These are phyloP conservation scores for Galbula dea DNA, from an alignment of 2,113 vertebrate genomes.

Conservation along the genomic window DNA sequence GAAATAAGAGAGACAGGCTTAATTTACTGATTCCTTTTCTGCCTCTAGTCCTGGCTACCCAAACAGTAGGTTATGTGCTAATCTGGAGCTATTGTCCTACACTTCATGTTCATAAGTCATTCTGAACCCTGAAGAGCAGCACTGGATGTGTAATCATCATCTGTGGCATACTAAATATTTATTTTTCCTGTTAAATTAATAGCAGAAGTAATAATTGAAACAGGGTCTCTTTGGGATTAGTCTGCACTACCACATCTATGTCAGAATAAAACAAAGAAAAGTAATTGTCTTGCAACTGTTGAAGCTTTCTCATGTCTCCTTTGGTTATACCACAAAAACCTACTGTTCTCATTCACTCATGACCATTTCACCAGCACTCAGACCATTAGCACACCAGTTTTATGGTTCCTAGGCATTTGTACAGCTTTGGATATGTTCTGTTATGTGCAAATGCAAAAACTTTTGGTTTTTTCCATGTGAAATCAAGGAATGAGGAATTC, in stretches of 20 bases:
- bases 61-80: not conserved
- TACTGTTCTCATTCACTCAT: not conserved
- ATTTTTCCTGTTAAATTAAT: not conserved
- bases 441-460: not conserved
- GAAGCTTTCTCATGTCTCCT: not conserved
- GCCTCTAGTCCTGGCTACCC: not conserved
- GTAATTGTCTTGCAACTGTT: not conserved
- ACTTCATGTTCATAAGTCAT: not conserved
- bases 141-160: not conserved
- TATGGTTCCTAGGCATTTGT: not conserved
- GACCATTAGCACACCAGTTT: not conserved
- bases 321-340: not conserved
- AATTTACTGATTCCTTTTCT: not conserved
- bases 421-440: not conserved
- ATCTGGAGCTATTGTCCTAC: not conserved
- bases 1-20: not conserved
- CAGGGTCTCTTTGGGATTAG: not conserved
- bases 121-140: not conserved
- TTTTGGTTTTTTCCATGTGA: fast-evolving
- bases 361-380: not conserved
- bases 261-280: not conserved
- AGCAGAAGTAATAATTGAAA: not conserved
- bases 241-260: not conserved
- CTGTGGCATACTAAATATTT: not conserved
- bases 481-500: not conserved